These are phyloP conservation scores for Synanthedon formicaeformis DNA, from an alignment of 2,888 invertebrate species.

Conservation along the genomic window DNA sequence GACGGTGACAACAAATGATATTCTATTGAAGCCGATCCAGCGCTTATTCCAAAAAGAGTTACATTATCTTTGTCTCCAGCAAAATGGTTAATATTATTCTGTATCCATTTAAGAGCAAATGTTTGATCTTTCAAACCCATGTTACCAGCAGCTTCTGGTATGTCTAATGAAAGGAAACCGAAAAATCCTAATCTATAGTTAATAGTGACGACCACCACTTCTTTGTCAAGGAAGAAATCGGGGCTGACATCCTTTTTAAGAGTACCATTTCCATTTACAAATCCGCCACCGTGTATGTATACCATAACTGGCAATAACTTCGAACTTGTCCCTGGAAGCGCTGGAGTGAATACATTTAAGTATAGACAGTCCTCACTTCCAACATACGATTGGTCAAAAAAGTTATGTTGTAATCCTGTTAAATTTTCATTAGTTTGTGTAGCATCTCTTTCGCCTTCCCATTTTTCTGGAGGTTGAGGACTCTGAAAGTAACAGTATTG, in stretches of 20 bases:
- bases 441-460: conserved; percentile 75
- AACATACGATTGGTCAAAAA: conserved; percentile 35
- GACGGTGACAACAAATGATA: conserved; percentile 51
- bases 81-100: conserved; percentile 55
- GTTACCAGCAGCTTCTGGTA: conserved; percentile 55
- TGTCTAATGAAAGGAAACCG: conserved; percentile 47
- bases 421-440: conserved; percentile 64
- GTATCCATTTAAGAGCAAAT: conserved; percentile 62
- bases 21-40: conserved; percentile 61
- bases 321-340: conserved; percentile 23
- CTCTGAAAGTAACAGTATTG: conserved; percentile 23
- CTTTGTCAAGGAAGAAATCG: conserved; percentile 53
- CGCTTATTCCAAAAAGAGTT: conserved; percentile 66
- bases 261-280: conserved; percentile 52
- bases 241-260: conserved; percentile 46
- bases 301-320: conserved; percentile 51
- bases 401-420: not conserved
- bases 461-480: conserved; percentile 47
- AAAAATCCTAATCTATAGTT: conserved; percentile 60
- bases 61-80: conserved; percentile 61
- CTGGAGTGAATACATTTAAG: conserved; percentile 76
- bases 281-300: conserved; percentile 60
- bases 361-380: conserved; percentile 76
- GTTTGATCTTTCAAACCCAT: conserved; percentile 67
- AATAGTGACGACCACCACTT: conserved; percentile 48